Percentiles rank a stretch among this genome's conserved stretches.
phyloP scores from a whole-genome alignment of 2,888 invertebrate genomes.

The Parnassius mnemosyne region DNA sequence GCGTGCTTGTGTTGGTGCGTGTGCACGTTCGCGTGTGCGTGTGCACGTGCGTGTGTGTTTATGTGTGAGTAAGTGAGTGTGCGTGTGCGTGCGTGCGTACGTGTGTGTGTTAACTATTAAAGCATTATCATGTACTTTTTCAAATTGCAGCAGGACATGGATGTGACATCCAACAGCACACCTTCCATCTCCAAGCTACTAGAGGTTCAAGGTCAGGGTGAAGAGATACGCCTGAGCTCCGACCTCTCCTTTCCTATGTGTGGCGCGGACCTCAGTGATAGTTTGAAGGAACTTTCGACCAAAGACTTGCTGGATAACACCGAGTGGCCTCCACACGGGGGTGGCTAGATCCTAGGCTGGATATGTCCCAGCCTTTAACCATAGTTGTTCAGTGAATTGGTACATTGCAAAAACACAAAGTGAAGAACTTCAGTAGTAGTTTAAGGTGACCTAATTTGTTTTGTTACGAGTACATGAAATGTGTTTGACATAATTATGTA shows the following conservation, averaged over 20 bases:
- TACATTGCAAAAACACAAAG: background rate
- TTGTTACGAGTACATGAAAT: too few species aligned
- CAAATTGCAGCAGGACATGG: conserved; percentile 31
- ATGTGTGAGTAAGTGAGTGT: too few species aligned
- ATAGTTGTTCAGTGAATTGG: background rate
- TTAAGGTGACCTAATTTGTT: background rate
- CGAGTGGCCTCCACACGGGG: conserved; percentile 28
- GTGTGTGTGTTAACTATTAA: too few species aligned
- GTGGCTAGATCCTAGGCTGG: conserved; percentile 2
- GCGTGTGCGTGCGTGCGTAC: too few species aligned
- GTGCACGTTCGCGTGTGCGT: too few species aligned
- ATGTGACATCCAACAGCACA: conserved; percentile 39
- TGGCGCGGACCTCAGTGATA: conserved; percentile 48
- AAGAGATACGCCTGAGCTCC: conserved; percentile 61
- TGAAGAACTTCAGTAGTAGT: background rate
- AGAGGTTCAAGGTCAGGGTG: conserved; percentile 34
- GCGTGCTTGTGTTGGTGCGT: too few species aligned
- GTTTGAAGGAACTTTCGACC: conserved; percentile 52
- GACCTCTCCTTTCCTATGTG: conserved; percentile 37
- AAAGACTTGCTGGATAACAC: conserved; percentile 40
- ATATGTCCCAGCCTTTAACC: background rate
- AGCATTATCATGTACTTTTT: background rate
- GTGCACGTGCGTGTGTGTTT: too few species aligned
- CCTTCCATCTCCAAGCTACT: conserved; percentile 48
- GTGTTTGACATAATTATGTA: too few species aligned